Percentiles rank a stretch among this genome's conserved stretches.
Evolutionary conservation across 2,888 invertebrate species (phyloP).

Genomic region (Eupithecia subumbrata): DNA sequence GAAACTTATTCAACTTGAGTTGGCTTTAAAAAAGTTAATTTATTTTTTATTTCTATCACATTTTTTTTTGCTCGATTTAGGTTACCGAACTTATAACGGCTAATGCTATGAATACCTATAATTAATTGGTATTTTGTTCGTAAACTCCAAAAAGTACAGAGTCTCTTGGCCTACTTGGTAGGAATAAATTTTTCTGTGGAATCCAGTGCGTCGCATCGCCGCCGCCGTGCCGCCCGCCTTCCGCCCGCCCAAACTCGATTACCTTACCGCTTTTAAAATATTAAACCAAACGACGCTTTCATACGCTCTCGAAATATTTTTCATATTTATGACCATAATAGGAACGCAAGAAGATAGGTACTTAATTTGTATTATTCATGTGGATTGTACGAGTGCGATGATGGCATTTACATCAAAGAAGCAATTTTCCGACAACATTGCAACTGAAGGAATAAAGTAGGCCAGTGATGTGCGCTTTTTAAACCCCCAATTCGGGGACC

Average conservation of each 20-base stretch:
- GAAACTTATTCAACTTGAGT: not conserved
- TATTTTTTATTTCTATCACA: too few species aligned
- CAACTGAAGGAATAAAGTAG: not conserved
- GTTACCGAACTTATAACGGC: not conserved
- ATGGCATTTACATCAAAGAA: constrained; percentile 1
- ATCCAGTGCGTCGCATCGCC: not conserved
- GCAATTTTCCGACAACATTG: not conserved
- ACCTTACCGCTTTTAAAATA: constrained; percentile 42
- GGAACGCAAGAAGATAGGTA: constrained; percentile 32
- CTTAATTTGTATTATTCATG: constrained; percentile 31
- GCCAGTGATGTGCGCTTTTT: not conserved
- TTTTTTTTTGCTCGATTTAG: too few species aligned
- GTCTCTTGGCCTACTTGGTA: not conserved
- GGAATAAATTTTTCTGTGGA: not conserved
- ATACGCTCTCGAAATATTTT: constrained; percentile 35
- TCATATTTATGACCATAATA: constrained; percentile 36
- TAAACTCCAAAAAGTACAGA: not conserved
- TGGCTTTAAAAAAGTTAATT: too few species aligned
- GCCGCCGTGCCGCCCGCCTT: not conserved
- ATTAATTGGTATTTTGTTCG: not conserved
- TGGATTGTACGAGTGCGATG: constrained; percentile 1
- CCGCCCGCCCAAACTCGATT: constrained; percentile 33
- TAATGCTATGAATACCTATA: not conserved
- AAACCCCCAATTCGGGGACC: not conserved
- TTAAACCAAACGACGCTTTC: constrained; percentile 42